phyloP scores from a whole-genome alignment of 2,797 vertebrate species.

The Falco naumanni region DNA sequence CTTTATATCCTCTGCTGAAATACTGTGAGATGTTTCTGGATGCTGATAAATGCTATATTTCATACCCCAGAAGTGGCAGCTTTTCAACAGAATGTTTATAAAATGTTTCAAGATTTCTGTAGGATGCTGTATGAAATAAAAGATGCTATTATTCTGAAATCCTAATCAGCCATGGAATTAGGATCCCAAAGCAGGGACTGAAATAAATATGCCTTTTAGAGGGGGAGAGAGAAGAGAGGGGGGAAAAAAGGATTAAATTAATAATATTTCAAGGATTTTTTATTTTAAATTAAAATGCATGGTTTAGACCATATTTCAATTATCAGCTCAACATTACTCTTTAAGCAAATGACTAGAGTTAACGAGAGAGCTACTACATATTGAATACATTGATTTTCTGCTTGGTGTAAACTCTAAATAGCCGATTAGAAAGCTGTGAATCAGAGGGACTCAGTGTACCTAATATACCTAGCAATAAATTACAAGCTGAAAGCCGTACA shows the following conservation, averaged over 20 bases:
- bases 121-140: not conserved
- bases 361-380: slow-evolving; percentile 81
- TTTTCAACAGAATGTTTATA: not conserved
- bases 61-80: not conserved
- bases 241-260: slow-evolving; percentile 63
- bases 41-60: not conserved
- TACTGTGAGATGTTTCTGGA: not conserved
- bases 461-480: slow-evolving; percentile 72
- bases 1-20: not conserved
- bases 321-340: slow-evolving; percentile 81
- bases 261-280: slow-evolving; percentile 74
- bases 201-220: slow-evolving; percentile 64
- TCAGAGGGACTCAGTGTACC: slow-evolving; percentile 78
- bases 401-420: slow-evolving; percentile 83
- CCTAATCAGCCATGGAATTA: slow-evolving; percentile 41
- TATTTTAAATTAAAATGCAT: slow-evolving; percentile 80
- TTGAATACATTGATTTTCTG: slow-evolving; percentile 83
- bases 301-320: slow-evolving; percentile 80
- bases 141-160: slow-evolving; percentile 49
- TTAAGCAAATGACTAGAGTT: slow-evolving; percentile 82
- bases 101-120: slow-evolving; percentile 29
- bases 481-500: slow-evolving; percentile 58
- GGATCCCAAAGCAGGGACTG: slow-evolving; percentile 12
- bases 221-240: not conserved
- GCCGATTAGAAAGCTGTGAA: slow-evolving; percentile 80